Evolutionary conservation across 2,797 vertebrate species (phyloP), one percentile per base, ranked within the genome.

Genomic region (Tadarida brasiliensis): DNA sequence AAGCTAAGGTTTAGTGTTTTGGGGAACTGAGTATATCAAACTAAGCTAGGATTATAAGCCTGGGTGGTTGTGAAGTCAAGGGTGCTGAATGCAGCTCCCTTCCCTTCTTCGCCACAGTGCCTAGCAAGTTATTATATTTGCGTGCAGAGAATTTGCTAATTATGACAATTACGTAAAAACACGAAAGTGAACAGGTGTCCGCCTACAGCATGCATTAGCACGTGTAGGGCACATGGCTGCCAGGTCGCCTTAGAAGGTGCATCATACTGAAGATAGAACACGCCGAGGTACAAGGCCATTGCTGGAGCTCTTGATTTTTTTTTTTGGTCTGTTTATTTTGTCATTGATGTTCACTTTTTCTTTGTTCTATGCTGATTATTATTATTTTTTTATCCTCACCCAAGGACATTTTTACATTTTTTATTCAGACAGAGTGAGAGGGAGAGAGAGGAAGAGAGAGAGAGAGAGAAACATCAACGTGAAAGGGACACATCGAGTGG

Each of bases 91-190:
- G 12, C 35, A 71, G 3, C 17, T 84, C 80, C 7, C 1, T 71
- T 82, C 2, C 8, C 86, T 49, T 91, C 28, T 80, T 80, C 12
- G 82, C 82, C 30, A 16, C 14, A 67, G 11, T 61, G 26, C 76
- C 56, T 76, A 51, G 10, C 11, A 84, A 68, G 6, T 80, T 44
- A 35, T 39, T 82, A 2, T 12, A 54, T 61, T 90, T 89, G 19
- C 63, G 83, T 87, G 57, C 70, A 87, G 17, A 74, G 11, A 78
- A 85, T 65, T 90, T 86, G 5, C 8, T 88, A 88, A 85, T 73
- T 81, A 2, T 94, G 67, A 70, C 14, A 89, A 49, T 47, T 87
- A 77, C 89, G 44, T 82, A 81, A 89, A 94, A 94, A 65, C 33
- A 76, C 19, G 81, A 56, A 91, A 76, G 67, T 56, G 11, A 91